Conservation (phyloP, 2,888 invertebrate genomes). For the Lathronympha strigana region DNA sequence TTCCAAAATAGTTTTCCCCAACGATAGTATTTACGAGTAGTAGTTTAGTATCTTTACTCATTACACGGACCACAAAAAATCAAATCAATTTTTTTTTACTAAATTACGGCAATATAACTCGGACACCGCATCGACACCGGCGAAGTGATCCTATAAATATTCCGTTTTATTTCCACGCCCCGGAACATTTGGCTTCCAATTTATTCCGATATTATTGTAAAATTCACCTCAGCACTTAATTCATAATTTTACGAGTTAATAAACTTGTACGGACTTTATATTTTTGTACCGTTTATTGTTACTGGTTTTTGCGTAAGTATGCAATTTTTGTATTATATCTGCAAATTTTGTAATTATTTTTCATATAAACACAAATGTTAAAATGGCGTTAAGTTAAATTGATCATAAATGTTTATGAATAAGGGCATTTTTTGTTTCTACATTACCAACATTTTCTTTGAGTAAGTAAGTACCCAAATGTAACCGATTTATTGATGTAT, state of each 20-base stretch:
- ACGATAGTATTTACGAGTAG: too few relatives aligned
- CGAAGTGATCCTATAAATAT: slow-evolving; percentile 35
- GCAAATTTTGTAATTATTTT: too few relatives aligned
- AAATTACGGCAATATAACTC: slow-evolving; percentile 29
- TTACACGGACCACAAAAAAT: slow-evolving; percentile 21
- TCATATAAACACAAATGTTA: too few relatives aligned
- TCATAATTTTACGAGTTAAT: slow-evolving; percentile 39
- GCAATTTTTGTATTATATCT: neutral
- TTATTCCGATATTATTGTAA: slow-evolving; percentile 37
- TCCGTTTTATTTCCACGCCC: slow-evolving; percentile 42
- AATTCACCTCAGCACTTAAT: slow-evolving; percentile 38
- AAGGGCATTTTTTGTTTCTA: too few relatives aligned
- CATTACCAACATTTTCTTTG: too few relatives aligned
- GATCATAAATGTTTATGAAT: too few relatives aligned
- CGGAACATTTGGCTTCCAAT: slow-evolving; percentile 39
- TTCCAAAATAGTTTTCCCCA: too few relatives aligned
- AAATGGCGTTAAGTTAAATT: too few relatives aligned
- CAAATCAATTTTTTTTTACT: neutral
- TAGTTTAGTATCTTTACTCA: neutral
- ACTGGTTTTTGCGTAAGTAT: slow-evolving; percentile 34
- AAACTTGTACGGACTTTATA: slow-evolving; percentile 19
- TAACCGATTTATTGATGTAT: too few relatives aligned
- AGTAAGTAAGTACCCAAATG: too few relatives aligned
- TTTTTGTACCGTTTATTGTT: slow-evolving; percentile 45
- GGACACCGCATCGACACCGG: slow-evolving; percentile 24